Evolutionary conservation across 2,888 invertebrate genomes (phyloP).

Genomic region (Linyphia triangularis): DNA sequence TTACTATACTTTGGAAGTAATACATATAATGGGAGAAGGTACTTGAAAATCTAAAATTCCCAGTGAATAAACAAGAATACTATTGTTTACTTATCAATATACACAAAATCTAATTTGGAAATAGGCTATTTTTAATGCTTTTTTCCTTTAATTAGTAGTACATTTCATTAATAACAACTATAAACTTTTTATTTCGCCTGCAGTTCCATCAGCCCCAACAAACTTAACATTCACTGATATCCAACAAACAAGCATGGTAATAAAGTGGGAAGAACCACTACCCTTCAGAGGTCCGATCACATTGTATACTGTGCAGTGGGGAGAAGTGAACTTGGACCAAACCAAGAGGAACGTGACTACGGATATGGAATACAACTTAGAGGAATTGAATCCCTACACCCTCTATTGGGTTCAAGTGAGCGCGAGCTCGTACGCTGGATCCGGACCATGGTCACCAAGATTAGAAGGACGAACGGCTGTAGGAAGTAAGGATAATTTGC

Average conservation of each 20-base stretch:
- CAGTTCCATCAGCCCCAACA: slow-evolving; percentile 37
- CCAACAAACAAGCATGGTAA: not conserved
- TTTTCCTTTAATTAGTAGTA: too few relatives aligned
- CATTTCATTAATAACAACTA: too few relatives aligned
- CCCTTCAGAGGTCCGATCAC: not conserved
- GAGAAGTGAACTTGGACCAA: too few relatives aligned
- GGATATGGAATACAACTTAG: not conserved
- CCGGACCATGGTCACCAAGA: slow-evolving; percentile 7
- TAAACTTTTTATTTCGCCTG: not conserved
- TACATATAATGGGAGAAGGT: too few relatives aligned
- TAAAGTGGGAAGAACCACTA: slow-evolving; percentile 14
- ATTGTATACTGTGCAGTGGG: not conserved
- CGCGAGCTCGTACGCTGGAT: slow-evolving; percentile 27
- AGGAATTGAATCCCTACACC: not conserved
- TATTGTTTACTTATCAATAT: too few relatives aligned
- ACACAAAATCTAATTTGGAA: too few relatives aligned
- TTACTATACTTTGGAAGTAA: too few relatives aligned
- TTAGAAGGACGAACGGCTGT: slow-evolving; percentile 8
- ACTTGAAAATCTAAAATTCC: too few relatives aligned
- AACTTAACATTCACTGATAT: not conserved
- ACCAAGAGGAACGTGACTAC: not conserved
- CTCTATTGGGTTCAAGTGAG: slow-evolving; percentile 11
- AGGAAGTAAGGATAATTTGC: slow-evolving; percentile 56
- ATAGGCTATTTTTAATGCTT: too few relatives aligned
- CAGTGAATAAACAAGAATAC: too few relatives aligned